Evolutionary conservation across 2,113 vertebrate genomes (phyloP).

Genomic region (Rynchops niger): DNA sequence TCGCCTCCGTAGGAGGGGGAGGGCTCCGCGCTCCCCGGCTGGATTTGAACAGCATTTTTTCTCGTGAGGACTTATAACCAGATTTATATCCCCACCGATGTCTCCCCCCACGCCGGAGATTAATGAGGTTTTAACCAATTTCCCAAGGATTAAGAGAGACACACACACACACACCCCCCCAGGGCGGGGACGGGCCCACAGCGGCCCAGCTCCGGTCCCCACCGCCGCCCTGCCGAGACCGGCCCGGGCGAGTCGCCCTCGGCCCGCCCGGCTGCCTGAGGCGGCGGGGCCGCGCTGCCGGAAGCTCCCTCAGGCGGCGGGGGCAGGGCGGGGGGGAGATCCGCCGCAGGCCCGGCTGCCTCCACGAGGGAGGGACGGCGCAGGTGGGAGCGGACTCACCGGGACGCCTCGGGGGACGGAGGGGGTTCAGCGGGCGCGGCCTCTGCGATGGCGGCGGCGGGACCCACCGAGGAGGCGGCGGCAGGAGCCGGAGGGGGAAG

Average conservation of each 20-base stretch:
- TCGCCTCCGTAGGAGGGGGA: not conserved
- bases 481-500: conserved; percentile 29
- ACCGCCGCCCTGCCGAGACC: not conserved
- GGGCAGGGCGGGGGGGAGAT: not conserved
- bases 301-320: not conserved
- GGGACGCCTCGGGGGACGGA: not conserved
- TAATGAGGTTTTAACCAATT: not conserved
- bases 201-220: not conserved
- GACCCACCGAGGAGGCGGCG: conserved; percentile 37
- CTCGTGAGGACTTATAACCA: not conserved
- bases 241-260: not conserved
- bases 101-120: too few species aligned
- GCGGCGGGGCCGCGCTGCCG: not conserved
- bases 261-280: not conserved
- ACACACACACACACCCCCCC: too few species aligned
- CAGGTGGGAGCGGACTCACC: not conserved
- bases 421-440: not conserved
- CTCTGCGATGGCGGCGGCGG: conserved; percentile 26
- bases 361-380: not conserved
- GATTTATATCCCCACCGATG: not conserved
- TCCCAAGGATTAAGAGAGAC: not conserved
- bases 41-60: not conserved
- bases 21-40: not conserved
- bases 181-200: not conserved
- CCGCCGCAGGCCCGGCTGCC: not conserved